Conservation (phyloP, 2,888 invertebrate genomes). For the Caenorhabditis japonica region DNA sequence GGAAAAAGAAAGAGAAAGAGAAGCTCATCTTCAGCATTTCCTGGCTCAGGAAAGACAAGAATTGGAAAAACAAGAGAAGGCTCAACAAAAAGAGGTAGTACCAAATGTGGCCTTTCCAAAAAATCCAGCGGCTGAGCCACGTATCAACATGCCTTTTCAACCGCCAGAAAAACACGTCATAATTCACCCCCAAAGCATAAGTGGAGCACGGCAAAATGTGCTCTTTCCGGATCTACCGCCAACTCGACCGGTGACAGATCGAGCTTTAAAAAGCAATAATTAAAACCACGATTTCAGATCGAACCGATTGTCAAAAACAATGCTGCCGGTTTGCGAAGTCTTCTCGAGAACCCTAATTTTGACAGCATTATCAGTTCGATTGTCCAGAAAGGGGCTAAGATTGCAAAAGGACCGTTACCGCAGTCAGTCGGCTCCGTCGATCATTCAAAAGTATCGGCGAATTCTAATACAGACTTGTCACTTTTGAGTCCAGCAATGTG, state of each 20-base stretch:
- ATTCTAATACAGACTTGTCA: constrained; percentile 12
- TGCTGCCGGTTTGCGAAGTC: constrained; percentile 13
- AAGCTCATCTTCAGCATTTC: no score
- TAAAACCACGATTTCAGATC: constrained; percentile 20
- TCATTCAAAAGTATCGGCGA: constrained; percentile 13
- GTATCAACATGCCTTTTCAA: constrained; percentile 50
- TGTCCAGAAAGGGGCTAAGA: constrained; percentile 47
- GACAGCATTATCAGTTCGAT: constrained; percentile 39
- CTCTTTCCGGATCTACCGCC: constrained; percentile 50
- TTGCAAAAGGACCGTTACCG: constrained; percentile 38
- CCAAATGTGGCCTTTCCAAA: background rate
- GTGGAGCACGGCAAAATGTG: constrained; percentile 32
- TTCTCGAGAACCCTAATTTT: constrained; percentile 45
- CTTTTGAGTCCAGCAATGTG: constrained; percentile 50
- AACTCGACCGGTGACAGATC: constrained; percentile 25
- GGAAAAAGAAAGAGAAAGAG: no score
- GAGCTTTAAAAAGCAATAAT: background rate
- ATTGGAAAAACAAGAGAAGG: constrained; percentile 5
- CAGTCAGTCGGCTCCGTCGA: constrained; percentile 41
- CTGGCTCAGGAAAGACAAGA: constrained; percentile 3
- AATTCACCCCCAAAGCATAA: constrained; percentile 32
- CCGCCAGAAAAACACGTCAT: constrained; percentile 22
- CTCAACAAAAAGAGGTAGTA: constrained; percentile 7
- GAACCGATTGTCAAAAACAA: constrained; percentile 30
- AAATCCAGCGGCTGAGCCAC: constrained; percentile 26